Evolutionary conservation across 2,113 vertebrate species (phyloP), one percentile per base, ranked within the genome.

Genomic region (Gopherus flavomarginatus): DNA sequence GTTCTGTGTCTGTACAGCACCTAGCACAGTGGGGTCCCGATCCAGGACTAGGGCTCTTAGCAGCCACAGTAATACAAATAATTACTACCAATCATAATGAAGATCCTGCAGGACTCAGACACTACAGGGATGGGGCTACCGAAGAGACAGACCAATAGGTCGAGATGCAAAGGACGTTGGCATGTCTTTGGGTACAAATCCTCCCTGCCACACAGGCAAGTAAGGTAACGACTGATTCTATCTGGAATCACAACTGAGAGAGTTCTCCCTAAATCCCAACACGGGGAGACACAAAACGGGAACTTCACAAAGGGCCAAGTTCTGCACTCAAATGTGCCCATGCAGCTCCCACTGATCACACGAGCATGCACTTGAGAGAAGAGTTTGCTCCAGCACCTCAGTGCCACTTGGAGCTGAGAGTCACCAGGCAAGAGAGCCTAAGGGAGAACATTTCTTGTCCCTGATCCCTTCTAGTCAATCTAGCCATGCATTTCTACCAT

Each of bases 361-460:
- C n/a, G 3, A 8, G 8, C 31, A 19, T 1, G 14, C 14, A n/a
- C 14, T 1, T 9, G 35, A 19, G 62, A n/a, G 59, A 31, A 62
- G 27, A 62, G 35, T 16, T 31, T 62, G 59, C 13, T 29, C 31
- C 59, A 31, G 59, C 29, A 35, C 5, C 59, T 62, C 59, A 62
- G 14, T 62, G 59, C 59, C 59, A 62, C 29, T 35, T 62, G n/a
- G n/a, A 17, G 35, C 65, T 38, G 65, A 59, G 57, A 62, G 62
- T 21, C 35, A 72, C n/a, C 65, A 72, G n/a, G 65, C n/a, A 11
- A 17, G n/a, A 11, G n/a, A 72, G 19, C n/a, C 35, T 72, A 21
- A 21, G 65, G 65, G 8, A 65, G 62, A 35, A n/a, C 8, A 9
- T 69, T 9, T n/a, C 62, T 69, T n/a, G 35, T n/a, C 62, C 35